phyloP scores from a whole-genome alignment of 1,140 invertebrate species.

The Trichonephila inaurata region DNA sequence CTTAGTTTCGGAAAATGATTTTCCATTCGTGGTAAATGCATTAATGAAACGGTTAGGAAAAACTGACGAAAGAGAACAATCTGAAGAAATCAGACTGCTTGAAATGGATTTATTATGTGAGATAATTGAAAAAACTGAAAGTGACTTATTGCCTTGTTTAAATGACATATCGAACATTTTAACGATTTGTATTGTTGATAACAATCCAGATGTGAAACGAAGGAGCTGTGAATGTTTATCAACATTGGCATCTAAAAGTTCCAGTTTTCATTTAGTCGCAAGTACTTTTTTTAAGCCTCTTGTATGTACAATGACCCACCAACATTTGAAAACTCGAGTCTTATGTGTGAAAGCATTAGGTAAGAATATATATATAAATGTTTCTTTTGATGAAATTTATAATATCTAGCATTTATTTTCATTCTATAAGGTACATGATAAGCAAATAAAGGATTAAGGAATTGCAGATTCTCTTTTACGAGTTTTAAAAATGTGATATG shows the following conservation, averaged over 20 bases:
- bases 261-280: constrained; percentile 87
- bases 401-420: no score
- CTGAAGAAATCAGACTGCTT: constrained; percentile 91
- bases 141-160: constrained; percentile 85
- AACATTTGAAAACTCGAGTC: constrained; percentile 89
- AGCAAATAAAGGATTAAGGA: no score
- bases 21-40: background rate
- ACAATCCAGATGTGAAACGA: constrained; percentile 89
- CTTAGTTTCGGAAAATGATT: background rate
- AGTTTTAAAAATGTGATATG: no score
- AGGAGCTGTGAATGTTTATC: constrained; percentile 87
- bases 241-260: constrained; percentile 84
- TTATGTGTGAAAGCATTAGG: constrained; percentile 88
- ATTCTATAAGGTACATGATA: no score
- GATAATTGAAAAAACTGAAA: constrained; percentile 86
- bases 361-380: constrained; percentile 78
- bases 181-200: constrained; percentile 86
- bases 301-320: constrained; percentile 87
- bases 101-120: constrained; percentile 85
- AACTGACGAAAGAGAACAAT: constrained; percentile 80
- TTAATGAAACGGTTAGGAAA: constrained; percentile 11
- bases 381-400: no score
- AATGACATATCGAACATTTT: constrained; percentile 89
- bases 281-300: constrained; percentile 88
- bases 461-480: no score